Conservation (phyloP, 2,797 vertebrate species). For the Danio kyathit region DNA sequence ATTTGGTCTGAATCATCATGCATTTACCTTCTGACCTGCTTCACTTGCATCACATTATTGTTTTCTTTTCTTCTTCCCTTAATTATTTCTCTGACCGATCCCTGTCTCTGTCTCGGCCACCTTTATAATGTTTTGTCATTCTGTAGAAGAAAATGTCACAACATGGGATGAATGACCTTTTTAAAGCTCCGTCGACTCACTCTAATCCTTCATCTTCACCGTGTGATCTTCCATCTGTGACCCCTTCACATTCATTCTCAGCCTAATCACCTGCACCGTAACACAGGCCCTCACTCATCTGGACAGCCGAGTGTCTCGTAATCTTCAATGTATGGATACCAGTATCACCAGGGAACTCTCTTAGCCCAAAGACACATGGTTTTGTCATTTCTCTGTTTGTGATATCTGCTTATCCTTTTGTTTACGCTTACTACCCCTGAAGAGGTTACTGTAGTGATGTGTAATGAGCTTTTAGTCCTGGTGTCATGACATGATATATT, state of each 20-base stretch:
- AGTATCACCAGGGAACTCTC: background rate
- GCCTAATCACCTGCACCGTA: conserved; percentile 39
- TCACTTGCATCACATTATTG: background rate
- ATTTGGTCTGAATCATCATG: background rate
- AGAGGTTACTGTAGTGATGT: background rate
- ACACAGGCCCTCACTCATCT: conserved; percentile 41
- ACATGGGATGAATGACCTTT: conserved; percentile 55
- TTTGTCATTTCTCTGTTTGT: conserved; percentile 1
- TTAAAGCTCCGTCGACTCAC: conserved; percentile 41
- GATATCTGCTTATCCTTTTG: conserved; percentile 5
- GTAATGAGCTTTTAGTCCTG: background rate
- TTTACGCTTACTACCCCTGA: background rate
- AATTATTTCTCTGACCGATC: conserved; percentile 6
- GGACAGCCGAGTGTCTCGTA: conserved; percentile 13
- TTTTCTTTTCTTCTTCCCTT: background rate
- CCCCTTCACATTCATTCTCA: conserved; percentile 55
- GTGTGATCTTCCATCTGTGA: conserved; percentile 45
- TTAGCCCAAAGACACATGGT: conserved; percentile 1
- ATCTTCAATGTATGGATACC: conserved; percentile 24
- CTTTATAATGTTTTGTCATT: conserved; percentile 23
- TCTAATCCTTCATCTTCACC: conserved; percentile 50
- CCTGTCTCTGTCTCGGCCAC: background rate
- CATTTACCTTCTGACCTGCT: background rate
- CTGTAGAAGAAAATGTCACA: conserved; percentile 39
- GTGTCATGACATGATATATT: background rate